Base-by-base conservation (phyloP, 2,888 invertebrate genomes). In the Leptopilina myrica region DNA sequence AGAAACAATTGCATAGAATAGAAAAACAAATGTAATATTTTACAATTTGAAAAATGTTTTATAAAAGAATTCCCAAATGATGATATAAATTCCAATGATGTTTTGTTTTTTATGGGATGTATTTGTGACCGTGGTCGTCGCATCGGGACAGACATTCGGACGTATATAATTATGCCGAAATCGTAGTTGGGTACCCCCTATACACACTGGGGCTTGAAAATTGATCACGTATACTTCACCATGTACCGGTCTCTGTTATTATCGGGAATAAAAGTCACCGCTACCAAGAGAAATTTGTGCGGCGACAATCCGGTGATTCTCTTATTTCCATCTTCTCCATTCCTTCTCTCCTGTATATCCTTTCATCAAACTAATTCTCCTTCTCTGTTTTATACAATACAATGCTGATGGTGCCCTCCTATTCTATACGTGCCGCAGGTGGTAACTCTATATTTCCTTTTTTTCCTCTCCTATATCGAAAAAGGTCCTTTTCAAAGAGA, bases 191-290 rank as follows among this genome's bases (percentile, higher is more conserved):
- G 79, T 81, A 11, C 49, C 49, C 56, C 56, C 33, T 33, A n/a
- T 78, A 81, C 77, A 80, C 82, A 80, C 59, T 76, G 75, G 81
- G 82, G 80, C 14, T 76, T 87, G 87, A 88, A 90, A 91, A 91
- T 91, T 91, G 91, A 91, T 91, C 91, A 91, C 91, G 90, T 73
- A 62, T 90, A 91, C 88, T 86, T 78, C 79, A 85, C 80, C 83
- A 81, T 79, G 81, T 81, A 81, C 84, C 84, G 83, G 84, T 86
- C 90, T 88, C 91, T 91, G 91, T 91, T 90, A 91, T 91, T 91
- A 91, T 91, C 90, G 90, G 88, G 90, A 91, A 91, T 91, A 91
- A 91, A 91, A 91, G 91, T 91, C 91, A 91, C 91, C 90, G 91
- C 91, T 91, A 90, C 90, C 88, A 86, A 82, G 84, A 85, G 83